Evolutionary conservation across 2,113 vertebrate species (phyloP).

Genomic region (Pontoporia blainvillei): DNA sequence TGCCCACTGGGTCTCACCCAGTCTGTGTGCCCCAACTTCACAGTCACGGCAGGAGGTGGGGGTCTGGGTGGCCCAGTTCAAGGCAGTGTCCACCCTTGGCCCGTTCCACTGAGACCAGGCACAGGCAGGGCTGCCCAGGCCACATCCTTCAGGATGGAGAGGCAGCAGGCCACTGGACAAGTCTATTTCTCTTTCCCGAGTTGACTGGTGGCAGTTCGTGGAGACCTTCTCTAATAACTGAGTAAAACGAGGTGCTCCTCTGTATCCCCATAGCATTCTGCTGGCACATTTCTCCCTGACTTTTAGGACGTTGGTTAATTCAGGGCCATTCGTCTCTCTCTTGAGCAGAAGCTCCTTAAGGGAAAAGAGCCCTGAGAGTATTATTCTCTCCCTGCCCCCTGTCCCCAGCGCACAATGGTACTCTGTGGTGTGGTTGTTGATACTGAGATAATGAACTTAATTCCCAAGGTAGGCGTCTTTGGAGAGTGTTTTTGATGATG

Average conservation of each 20-base stretch:
- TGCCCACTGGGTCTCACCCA: too few species aligned
- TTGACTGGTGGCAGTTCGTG: not conserved
- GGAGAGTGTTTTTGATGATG: not conserved
- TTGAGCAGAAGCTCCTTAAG: not conserved
- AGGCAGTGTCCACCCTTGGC: not conserved
- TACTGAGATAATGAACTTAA: not conserved
- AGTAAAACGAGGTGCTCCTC: not conserved
- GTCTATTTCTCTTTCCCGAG: too few species aligned
- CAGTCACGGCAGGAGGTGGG: not conserved
- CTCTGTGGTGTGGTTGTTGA: not conserved
- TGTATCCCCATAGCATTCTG: rapidly evolving
- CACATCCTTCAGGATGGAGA: not conserved
- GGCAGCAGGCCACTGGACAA: rapidly evolving
- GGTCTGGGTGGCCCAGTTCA: not conserved
- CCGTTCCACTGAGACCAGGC: not conserved
- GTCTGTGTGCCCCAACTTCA: not conserved
- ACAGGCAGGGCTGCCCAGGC: not conserved
- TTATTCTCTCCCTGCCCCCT: rapidly evolving
- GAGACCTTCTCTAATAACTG: not conserved
- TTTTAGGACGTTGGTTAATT: rapidly evolving
- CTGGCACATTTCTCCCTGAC: not conserved
- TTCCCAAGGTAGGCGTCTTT: not conserved
- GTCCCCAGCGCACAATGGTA: rapidly evolving
- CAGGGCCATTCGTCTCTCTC: not conserved
- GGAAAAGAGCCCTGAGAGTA: not conserved